Evolutionary conservation across 2,797 vertebrate species (phyloP).

Genomic region (Threskiornis aethiopicus): DNA sequence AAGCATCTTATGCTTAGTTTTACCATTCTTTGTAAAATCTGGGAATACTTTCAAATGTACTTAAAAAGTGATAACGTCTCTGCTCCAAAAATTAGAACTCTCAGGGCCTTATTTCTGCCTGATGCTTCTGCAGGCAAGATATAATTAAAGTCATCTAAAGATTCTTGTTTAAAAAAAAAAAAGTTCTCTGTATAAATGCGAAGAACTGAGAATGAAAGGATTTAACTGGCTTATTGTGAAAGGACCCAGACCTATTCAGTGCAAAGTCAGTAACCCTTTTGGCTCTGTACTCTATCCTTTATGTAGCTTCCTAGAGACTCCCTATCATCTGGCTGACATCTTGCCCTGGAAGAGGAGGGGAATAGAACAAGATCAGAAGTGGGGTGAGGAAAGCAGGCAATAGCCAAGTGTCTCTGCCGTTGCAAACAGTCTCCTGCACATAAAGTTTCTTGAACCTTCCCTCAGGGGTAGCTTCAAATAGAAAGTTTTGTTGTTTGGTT

Average conservation of each 20-base stretch:
- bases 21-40: neutral
- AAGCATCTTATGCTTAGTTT: neutral
- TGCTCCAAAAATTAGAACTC: conserved; percentile 2
- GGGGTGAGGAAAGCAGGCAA: neutral
- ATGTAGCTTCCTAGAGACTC: neutral
- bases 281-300: neutral
- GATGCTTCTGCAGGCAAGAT: conserved; percentile 6
- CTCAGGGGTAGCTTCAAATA: neutral
- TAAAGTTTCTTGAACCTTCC: neutral
- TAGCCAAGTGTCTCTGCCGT: neutral
- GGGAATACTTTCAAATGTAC: neutral
- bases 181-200: neutral
- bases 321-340: neutral
- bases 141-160: conserved; percentile 47
- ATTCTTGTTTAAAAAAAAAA: neutral
- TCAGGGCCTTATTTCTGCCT: neutral
- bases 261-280: conserved; percentile 15
- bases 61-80: neutral
- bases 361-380: neutral
- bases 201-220: conserved; percentile 30
- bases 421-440: neutral
- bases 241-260: neutral
- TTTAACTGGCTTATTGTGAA: conserved; percentile 32
- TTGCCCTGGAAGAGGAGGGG: neutral
- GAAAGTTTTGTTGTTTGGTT: neutral